These are phyloP conservation scores for Calephelis virginiensis DNA, from an alignment of 1,140 invertebrate genomes.

Conservation along the genomic window DNA sequence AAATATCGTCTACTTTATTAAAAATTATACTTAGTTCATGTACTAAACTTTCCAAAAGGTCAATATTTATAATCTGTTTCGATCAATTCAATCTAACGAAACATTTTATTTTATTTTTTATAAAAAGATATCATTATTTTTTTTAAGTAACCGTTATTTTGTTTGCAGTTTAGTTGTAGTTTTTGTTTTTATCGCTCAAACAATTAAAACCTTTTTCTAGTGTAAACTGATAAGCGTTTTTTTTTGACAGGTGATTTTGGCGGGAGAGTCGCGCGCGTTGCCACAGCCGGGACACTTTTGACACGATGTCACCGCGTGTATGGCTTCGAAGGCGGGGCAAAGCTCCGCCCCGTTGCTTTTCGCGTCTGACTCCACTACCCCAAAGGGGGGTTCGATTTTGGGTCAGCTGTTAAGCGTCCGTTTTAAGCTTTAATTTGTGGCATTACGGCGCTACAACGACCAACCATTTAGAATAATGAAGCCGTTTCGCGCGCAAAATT, in stretches of 20 bases:
- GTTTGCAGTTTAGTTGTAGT: background rate
- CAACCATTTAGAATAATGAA: slow-evolving; percentile 72
- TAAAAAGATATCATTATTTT: no score
- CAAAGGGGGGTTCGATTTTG: slow-evolving; percentile 67
- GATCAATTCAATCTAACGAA: background rate
- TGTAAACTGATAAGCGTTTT: background rate
- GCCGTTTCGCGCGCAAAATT: slow-evolving; percentile 52
- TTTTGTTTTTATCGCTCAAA: no score
- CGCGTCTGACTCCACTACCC: slow-evolving; percentile 42
- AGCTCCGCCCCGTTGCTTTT: slow-evolving; percentile 72
- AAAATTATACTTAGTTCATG: background rate
- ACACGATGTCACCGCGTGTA: slow-evolving; percentile 50
- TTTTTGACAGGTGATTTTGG: slow-evolving; percentile 26
- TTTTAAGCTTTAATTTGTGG: slow-evolving; percentile 79
- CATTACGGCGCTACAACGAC: slow-evolving; percentile 61
- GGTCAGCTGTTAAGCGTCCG: slow-evolving; percentile 76
- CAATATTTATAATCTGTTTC: background rate
- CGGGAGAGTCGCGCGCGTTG: slow-evolving; percentile 50
- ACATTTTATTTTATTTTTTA: background rate
- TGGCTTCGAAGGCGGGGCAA: slow-evolving; percentile 61
- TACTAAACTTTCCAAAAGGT: background rate
- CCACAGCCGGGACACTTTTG: slow-evolving; percentile 65
- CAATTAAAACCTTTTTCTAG: background rate
- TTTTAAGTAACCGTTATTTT: background rate
- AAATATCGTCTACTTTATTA: no score